Base-by-base conservation (phyloP, 1,140 invertebrate species). In the Habropoda laboriosa region DNA sequence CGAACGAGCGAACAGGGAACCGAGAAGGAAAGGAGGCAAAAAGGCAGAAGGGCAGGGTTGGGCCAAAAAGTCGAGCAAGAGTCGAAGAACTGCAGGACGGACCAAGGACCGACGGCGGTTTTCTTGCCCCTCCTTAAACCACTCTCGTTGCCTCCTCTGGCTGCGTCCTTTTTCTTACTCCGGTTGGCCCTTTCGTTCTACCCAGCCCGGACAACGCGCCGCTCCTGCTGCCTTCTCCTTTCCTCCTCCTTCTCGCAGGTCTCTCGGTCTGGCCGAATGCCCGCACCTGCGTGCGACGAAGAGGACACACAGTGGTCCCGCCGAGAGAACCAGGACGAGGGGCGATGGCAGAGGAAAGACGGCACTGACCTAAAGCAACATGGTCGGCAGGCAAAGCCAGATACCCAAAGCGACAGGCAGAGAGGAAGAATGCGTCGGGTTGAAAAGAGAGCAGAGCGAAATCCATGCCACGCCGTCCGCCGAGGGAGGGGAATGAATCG, bases 351-450 rank as follows among this genome's bases (percentile, higher is more conserved):
- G 55, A 63, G 68, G 42, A 66, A n/a, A 87, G 87, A 81, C 86
- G 91, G 90, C 90, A 91, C 89, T 92, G 91, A 91, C 91, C 90
- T 91, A 91, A 90, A 91, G 89, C 87, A 90, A 91, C 88, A 87
- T 88, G 79, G 79, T 58, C 45, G 79, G 53, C 63, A 58, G 79
- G 53, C 63, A 58, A 64, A 75, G 73, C 70, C 53, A 81, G 81
- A 82, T 83, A n/a, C 81, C 79, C 40, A 81, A 81, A 79, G 77
- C 55, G 80, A 75, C 51, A 64, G 79, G 79, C n/a, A n/a, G 60
- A 81, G 75, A 81, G 86, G 79, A 76, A 83, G 82, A 83, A 78
- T 79, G 68, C 57, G 53, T 63, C 66, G 76, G 68, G 40, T 70
- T 70, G 84, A 74, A 82, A 78, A 85, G 74, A 68, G 71, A 86